Percentiles rank a stretch among this genome's conserved stretches.
Evolutionary conservation across 2,797 vertebrate genomes (phyloP).

Genomic region (Cynopterus sphinx): DNA sequence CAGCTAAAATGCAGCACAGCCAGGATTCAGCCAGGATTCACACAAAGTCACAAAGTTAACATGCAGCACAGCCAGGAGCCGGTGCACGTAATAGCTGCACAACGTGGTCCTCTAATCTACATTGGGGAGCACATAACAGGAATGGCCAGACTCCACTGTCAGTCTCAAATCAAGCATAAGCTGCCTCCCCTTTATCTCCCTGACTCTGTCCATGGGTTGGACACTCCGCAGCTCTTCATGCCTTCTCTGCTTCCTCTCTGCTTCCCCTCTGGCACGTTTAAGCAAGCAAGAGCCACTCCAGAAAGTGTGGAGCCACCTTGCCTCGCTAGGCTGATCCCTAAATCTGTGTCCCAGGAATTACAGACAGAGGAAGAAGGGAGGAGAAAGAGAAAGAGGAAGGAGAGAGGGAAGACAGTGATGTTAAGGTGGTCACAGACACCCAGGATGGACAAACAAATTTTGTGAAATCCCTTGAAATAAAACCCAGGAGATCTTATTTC

Average conservation of each 20-base stretch:
- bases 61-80: neutral
- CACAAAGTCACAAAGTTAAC: neutral
- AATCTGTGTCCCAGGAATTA: neutral
- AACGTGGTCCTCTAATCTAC: neutral
- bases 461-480: neutral
- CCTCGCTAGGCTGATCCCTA: neutral
- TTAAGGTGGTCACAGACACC: neutral
- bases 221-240: rapidly evolving
- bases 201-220: no score
- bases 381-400: neutral
- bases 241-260: neutral
- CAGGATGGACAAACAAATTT: neutral
- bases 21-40: neutral
- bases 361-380: neutral
- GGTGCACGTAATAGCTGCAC: neutral
- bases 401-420: rapidly evolving
- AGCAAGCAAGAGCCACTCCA: neutral
- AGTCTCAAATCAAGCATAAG: neutral
- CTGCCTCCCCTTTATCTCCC: neutral
- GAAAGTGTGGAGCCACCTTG: neutral
- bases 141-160: neutral
- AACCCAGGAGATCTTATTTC: neutral
- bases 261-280: neutral
- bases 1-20: neutral
- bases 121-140: neutral